phyloP scores from a whole-genome alignment of 2,797 vertebrate genomes.

The Meriones psammophilus region DNA sequence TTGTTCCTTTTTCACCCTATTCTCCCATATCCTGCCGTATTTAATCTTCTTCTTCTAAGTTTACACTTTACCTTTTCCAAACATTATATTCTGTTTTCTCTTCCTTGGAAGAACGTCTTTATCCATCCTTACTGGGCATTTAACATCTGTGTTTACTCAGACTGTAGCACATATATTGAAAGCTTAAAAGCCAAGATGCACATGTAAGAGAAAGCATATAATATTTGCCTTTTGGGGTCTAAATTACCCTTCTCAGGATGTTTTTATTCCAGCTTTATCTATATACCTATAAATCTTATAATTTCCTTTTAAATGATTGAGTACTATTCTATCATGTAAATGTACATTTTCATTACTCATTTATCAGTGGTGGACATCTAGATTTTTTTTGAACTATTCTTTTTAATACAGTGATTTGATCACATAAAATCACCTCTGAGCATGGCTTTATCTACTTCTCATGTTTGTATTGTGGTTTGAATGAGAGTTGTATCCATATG shows the following conservation, averaged over 20 bases:
- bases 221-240: not conserved
- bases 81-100: not conserved
- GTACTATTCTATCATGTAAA: not conserved
- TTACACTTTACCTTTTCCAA: not conserved
- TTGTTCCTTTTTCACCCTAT: not conserved
- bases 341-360: not conserved
- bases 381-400: not conserved
- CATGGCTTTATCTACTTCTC: not conserved
- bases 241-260: not conserved
- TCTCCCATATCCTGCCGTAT: not conserved
- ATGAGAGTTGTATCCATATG: not conserved
- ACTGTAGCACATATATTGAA: not conserved
- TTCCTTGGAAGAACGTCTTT: not conserved
- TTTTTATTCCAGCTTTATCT: not conserved
- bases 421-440: not conserved
- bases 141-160: not conserved
- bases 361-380: not conserved
- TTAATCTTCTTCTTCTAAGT: not conserved
- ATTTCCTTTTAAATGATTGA: not conserved
- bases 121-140: not conserved
- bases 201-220: not conserved
- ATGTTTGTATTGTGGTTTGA: not conserved
- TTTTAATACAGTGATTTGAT: not conserved
- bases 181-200: not conserved
- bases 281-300: not conserved